Conservation (phyloP, 2,113 vertebrate genomes). For the Ascaphus truei region DNA sequence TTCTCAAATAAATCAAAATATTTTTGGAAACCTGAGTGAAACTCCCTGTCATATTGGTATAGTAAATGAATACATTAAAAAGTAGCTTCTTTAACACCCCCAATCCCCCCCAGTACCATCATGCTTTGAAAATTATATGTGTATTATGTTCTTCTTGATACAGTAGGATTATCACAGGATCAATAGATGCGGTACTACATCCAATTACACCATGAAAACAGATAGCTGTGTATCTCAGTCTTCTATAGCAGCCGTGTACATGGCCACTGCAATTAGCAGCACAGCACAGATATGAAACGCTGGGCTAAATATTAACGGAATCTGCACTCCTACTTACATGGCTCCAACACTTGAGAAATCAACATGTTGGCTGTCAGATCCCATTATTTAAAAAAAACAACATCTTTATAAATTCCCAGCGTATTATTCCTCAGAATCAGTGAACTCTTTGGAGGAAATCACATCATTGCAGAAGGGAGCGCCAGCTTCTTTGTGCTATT, state of each 20-base stretch:
- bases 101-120: no score
- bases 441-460: conserved; percentile 71
- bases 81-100: no score
- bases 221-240: neutral
- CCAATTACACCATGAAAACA: no score
- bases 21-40: no score
- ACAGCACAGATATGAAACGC: neutral
- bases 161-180: no score
- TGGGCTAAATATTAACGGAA: conserved; percentile 19
- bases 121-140: no score
- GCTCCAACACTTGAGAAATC: conserved; percentile 28
- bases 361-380: conserved; percentile 12
- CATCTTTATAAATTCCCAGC: conserved; percentile 60
- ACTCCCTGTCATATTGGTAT: no score
- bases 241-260: neutral
- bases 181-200: no score
- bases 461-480: conserved; percentile 68
- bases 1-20: no score
- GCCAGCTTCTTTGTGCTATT: conserved; percentile 69
- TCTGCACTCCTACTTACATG: conserved; percentile 26
- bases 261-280: neutral
- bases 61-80: no score
- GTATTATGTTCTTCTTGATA: no score
- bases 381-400: conserved; percentile 47
- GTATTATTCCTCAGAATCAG: conserved; percentile 60